A percentile compares a stretch with the other conserved stretches of the same genome.
These are phyloP conservation scores for Lasiurus cinereus DNA, from an alignment of 2,113 vertebrate species.

Conservation along the genomic window DNA sequence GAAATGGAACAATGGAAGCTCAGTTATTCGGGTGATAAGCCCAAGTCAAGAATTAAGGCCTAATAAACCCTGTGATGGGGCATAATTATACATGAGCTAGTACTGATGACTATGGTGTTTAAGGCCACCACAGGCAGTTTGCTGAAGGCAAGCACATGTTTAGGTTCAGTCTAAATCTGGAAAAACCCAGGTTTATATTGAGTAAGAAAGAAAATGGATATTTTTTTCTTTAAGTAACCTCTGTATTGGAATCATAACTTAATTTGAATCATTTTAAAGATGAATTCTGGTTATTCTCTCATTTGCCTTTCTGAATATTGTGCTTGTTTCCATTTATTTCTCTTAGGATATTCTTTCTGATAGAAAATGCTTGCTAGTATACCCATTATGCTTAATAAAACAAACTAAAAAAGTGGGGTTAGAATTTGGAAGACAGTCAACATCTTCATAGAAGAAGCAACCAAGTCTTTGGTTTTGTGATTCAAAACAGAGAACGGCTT, in stretches of 20 bases:
- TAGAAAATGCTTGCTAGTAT: not conserved
- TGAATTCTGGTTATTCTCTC: constrained; percentile 34
- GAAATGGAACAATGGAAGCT: constrained; percentile 28
- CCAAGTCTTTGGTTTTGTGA: constrained; percentile 56
- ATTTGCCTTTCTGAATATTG: not conserved
- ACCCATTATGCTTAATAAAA: constrained; percentile 52
- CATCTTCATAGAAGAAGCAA: constrained; percentile 57
- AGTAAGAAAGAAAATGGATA: not conserved
- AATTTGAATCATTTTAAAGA: constrained; percentile 4
- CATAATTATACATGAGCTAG: not conserved
- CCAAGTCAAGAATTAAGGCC: constrained; percentile 26
- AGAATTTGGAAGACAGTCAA: constrained; percentile 55
- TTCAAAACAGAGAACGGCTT: constrained; percentile 59
- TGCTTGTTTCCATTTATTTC: not conserved
- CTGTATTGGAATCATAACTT: not conserved
- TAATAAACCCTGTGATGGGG: not conserved
- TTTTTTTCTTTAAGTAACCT: not conserved
- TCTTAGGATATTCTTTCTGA: not conserved
- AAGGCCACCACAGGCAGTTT: not conserved
- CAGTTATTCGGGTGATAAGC: constrained; percentile 35
- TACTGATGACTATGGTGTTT: not conserved
- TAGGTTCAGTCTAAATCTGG: not conserved
- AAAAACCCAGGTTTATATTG: not conserved
- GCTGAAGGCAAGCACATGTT: not conserved
- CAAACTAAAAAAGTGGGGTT: not conserved